Base-by-base conservation (phyloP, 2,797 vertebrate species). In the Pangasius djambal region DNA sequence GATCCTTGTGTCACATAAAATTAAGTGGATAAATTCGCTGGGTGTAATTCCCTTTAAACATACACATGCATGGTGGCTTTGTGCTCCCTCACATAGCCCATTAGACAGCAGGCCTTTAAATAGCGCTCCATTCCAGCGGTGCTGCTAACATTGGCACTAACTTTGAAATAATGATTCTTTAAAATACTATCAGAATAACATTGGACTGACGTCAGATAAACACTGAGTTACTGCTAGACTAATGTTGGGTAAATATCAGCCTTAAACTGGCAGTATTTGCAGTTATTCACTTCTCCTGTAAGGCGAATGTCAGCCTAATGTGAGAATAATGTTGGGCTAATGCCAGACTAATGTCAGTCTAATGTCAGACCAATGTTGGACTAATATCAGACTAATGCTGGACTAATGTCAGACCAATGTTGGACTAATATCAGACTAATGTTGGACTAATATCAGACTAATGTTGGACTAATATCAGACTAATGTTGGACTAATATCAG, bases 21-120 rank as follows among this genome's bases (percentile, higher is more conserved):
- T 87, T 82, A 89, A 87, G 88, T 57, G 52, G 86, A 86, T 83
- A 75, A 75, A 86, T 92, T 91, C 86, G 40, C 79, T 25, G 34
- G 28, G 28, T 63, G 55, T 90, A 86, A 90, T 91, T 89, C 34
- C 69, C 85, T 87, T 82, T 81, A 87, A 90, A 59, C 40, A 55
- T 74, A 67, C 55, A 63, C 69, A 12, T 28, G 57, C 57, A 57
- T 57, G 6, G 63, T 10, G 31, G 50, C 86, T 85, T 90, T 69
- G 74, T 88, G 87, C 85, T 90, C 40, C 78, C 61, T 55, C 57
- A 87, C 89, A 90, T 89, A 89, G 89, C 79, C 48, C 20, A 79
- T 69, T 86, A 86, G 18, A 83, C 65, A 63, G 78, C 85, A 67
- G 55, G 52, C 7, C 20, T 88, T 70, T 69, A 82, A 69, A 88